These are phyloP conservation scores for Pseudocheirus occidentalis DNA, from an alignment of 2,797 vertebrate genomes.

Conservation along the genomic window DNA sequence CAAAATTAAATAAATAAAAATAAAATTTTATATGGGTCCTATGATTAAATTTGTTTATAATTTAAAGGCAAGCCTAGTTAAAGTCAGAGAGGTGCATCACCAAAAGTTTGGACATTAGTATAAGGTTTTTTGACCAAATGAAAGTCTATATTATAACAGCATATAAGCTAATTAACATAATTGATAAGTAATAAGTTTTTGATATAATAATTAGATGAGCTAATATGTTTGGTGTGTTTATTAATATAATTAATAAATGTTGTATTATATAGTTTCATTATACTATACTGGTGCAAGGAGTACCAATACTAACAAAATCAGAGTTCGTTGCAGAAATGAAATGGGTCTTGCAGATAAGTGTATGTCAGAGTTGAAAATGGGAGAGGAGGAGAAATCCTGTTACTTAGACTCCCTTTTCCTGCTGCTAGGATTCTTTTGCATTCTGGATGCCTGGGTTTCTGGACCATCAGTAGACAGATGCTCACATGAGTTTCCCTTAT, in stretches of 20 bases:
- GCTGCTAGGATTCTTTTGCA: not conserved
- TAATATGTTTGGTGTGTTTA: not conserved
- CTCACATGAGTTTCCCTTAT: not conserved
- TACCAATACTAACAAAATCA: not conserved
- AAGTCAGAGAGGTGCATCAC: not conserved
- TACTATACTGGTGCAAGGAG: not conserved
- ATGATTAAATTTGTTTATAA: not conserved
- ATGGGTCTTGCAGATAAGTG: not conserved
- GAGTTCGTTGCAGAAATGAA: not conserved
- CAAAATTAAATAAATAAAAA: not conserved
- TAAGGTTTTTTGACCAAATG: not conserved
- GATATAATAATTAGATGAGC: not conserved
- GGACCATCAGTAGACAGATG: not conserved
- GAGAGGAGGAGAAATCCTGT: not conserved
- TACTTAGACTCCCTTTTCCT: not conserved
- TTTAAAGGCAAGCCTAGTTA: not conserved
- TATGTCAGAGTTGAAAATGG: not conserved
- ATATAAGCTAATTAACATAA: not conserved
- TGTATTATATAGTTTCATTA: not conserved
- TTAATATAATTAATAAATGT: not conserved
- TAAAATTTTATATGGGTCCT: not conserved
- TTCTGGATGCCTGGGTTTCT: not conserved
- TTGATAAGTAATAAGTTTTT: not conserved
- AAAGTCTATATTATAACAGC: not conserved
- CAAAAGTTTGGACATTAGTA: not conserved